Percentiles rank a stretch among this genome's conserved stretches.
Evolutionary conservation across 1,140 invertebrate species (phyloP).

Genomic region (Halyomorpha halys): DNA sequence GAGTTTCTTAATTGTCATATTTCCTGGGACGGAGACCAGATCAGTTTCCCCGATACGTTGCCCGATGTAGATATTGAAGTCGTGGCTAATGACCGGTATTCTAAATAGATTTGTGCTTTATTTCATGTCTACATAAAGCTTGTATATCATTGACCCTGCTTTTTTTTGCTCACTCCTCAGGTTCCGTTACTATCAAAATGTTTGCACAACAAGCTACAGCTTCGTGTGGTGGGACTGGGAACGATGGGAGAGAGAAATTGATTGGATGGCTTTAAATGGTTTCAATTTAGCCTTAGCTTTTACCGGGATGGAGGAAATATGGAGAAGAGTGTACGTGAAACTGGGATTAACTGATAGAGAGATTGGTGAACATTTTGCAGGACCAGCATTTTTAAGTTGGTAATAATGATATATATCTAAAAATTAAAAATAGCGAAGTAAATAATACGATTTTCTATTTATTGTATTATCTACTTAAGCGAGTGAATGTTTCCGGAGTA

Average conservation of each 20-base stretch:
- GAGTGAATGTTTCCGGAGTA: too few species aligned
- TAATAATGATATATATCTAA: too few species aligned
- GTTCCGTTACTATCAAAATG: slow-evolving; percentile 88
- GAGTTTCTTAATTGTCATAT: slow-evolving; percentile 70
- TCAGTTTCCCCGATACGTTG: slow-evolving; percentile 45
- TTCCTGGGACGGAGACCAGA: slow-evolving; percentile 66
- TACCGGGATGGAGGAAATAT: slow-evolving; percentile 79
- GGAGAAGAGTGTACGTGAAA: slow-evolving; percentile 61
- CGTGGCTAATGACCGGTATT: slow-evolving; percentile 49
- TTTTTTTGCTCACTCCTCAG: slow-evolving; percentile 37
- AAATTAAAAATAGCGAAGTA: too few species aligned
- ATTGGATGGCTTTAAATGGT: slow-evolving; percentile 93
- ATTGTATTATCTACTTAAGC: too few species aligned
- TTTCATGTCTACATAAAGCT: too few species aligned
- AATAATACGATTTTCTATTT: too few species aligned
- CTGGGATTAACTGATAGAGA: slow-evolving; percentile 65
- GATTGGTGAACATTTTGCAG: slow-evolving; percentile 72
- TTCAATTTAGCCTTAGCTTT: slow-evolving; percentile 85
- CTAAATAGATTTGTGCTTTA: too few species aligned
- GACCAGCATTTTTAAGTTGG: slow-evolving; percentile 94
- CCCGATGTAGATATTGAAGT: slow-evolving; percentile 50
- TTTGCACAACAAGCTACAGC: slow-evolving; percentile 85
- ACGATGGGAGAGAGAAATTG: slow-evolving; percentile 79
- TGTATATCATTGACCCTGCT: background rate
- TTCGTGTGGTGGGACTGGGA: slow-evolving; percentile 80